Evolutionary conservation across 2,113 vertebrate species (phyloP), one percentile per base, ranked within the genome.

Genomic region (Alectura lathami): DNA sequence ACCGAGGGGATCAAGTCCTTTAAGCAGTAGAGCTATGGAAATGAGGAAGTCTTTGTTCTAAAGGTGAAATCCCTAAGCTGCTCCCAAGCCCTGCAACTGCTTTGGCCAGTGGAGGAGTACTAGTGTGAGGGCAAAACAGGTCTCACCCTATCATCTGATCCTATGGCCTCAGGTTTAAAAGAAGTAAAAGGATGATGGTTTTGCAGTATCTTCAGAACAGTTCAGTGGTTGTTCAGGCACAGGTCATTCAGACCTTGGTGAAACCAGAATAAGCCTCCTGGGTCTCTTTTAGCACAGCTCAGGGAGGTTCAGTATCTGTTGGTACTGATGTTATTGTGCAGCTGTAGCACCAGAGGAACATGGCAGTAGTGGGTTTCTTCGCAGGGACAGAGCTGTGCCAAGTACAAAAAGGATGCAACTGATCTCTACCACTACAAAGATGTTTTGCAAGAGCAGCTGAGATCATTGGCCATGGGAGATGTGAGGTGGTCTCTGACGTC

Each of bases 251-350:
- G 56, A 43, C 9, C 45, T 40, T 30, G 17, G 32, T 47, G 72
- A 63, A 84, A 67, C 14, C 5, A 64, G 42, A 20, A 6, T 53
- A 42, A 32, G 30, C 20, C 3, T 45, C 7, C 23, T 64, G n/a
- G 24, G 20, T 47, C 62, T 74, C 36, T 40, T 57, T 76, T 66
- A 60, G 23, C 29, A 50, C 29, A 73, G 32, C 11, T 85, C 29
- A 54, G 47, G 17, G 30, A 6, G 23, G 32, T 10, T 69, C 32
- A 15, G 32, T 0, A 0, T 42, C 2, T 0, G 0, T 38, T 27
- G 24, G 17, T 26, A 43, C 1, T 2, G 38, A 59, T 16, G 30
- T 43, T 27, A 5, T 50, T 11, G 6, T 5, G 3, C 2, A 4
- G 12, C 1, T 0, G 30, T 24, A 72, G 42, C 21, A 50, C 20